Evolutionary conservation across 2,797 vertebrate genomes (phyloP).

Genomic region (Tauraco hartlaubi): DNA sequence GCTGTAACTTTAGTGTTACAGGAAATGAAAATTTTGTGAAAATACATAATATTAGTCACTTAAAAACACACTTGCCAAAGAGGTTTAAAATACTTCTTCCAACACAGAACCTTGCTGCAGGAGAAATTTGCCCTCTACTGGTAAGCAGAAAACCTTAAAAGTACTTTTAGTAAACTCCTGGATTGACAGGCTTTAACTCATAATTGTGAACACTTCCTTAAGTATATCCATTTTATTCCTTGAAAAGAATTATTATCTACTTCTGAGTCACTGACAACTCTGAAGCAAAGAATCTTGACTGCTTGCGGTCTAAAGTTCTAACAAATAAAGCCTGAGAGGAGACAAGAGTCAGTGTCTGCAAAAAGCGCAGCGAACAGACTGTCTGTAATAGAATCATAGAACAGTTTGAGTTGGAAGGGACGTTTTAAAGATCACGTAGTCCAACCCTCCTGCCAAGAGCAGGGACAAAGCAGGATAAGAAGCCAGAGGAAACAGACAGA

Average conservation of each 20-base stretch:
- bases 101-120: neutral
- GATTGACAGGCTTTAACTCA: neutral
- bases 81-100: neutral
- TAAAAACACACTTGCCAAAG: neutral
- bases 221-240: neutral
- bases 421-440: too few species aligned
- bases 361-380: neutral
- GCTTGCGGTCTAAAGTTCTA: neutral
- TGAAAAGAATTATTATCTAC: neutral
- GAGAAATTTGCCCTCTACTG: constrained; percentile 42
- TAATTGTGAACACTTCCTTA: neutral
- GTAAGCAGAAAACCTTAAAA: neutral
- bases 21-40: neutral
- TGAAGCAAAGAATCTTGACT: neutral
- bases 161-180: neutral
- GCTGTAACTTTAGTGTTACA: neutral
- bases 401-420: too few species aligned
- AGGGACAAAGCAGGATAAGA: neutral
- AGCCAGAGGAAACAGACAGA: neutral
- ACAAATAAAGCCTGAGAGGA: neutral
- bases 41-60: neutral
- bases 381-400: too few species aligned
- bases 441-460: too few species aligned
- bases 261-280: neutral
- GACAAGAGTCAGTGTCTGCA: neutral